A percentile compares a stretch with the other conserved stretches of the same genome.
Evolutionary conservation across 2,797 vertebrate genomes (phyloP).

Genomic region (Cirrhinus mrigala): DNA sequence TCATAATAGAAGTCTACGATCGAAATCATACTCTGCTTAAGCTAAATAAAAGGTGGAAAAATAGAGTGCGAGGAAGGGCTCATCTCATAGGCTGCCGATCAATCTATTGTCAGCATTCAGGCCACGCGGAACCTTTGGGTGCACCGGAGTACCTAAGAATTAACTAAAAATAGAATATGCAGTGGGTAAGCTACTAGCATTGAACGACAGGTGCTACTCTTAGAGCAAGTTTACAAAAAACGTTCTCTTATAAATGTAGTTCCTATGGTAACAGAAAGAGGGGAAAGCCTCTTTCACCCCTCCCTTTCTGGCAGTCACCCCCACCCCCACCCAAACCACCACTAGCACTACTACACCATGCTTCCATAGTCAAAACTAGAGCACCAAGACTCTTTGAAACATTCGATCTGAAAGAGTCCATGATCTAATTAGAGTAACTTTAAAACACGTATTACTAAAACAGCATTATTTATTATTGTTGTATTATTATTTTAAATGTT

Average conservation of each 20-base stretch:
- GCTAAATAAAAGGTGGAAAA: constrained; percentile 4
- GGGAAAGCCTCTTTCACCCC: constrained; percentile 65
- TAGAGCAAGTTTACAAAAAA: constrained; percentile 60
- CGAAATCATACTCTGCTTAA: not conserved
- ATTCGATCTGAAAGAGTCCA: constrained; percentile 25
- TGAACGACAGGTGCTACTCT: constrained; percentile 40
- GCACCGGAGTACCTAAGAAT: not conserved
- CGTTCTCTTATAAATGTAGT: constrained; percentile 61
- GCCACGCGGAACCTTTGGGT: not conserved
- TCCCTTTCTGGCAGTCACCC: constrained; percentile 57
- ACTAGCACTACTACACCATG: constrained; percentile 50
- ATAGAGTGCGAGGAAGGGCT: not conserved
- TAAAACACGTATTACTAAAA: not conserved
- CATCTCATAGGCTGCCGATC: constrained; percentile 23
- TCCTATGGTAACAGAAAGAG: constrained; percentile 69
- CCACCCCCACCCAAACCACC: constrained; percentile 68
- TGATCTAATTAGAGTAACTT: constrained; percentile 13
- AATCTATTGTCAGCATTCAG: constrained; percentile 38
- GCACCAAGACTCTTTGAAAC: constrained; percentile 28
- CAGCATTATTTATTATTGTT: not conserved
- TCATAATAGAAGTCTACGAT: not conserved
- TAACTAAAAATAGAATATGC: not conserved
- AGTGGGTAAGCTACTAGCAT: not conserved
- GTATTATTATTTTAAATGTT: not conserved
- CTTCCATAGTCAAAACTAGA: constrained; percentile 50